Evolutionary conservation across 92 coral and sea anemone species (phyloP), one percentile per base, ranked within the genome.

Genomic region (Zoanthus gigantus): DNA sequence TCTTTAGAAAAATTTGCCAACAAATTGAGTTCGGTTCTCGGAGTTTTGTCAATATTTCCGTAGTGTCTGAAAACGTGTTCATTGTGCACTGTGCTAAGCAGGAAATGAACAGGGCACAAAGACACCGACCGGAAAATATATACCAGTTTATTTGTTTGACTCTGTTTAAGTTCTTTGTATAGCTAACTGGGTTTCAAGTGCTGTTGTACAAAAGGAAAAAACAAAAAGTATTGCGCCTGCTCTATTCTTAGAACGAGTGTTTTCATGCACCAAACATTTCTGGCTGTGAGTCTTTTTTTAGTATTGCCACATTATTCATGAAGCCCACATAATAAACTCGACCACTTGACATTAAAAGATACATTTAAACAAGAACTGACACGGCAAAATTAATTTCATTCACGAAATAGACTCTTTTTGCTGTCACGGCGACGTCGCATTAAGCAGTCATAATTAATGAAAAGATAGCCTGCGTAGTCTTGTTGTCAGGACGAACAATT

Each of bases 41-140:
- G 29, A 34, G 58, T 29, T 66, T 68, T 81, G 85, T 81, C 42
- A 81, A 63, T 65, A 81, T 46, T 67, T 66, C 74, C 44, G 58
- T 44, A 80, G 85, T 34, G 85, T 81, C 75, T 81, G 63, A 66
- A 81, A 66, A 81, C 75, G 53, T 66, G 66, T 81, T 23, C 52
- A 46, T 65, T 45, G 15, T 66, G 7, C 11, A 28, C 8, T 66
- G 18, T 23, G 5, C 32, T 2, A 56, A 17, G 46, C 85, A 81
- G 85, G 85, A 81, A 81, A 81, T 81, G 85, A 46, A 65, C 65
- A 68, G 85, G 10, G 56, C 42, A 81, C 44, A 63, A 81, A 81
- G 60, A 15, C 45, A 65, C 85, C 85, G 85, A 81, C 85, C 60
- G 85, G 85, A 81, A 81, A 45, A 66, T 45, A 65, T 81, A 65